Conservation (phyloP, 2,113 vertebrate species). For the Gallinago media region DNA sequence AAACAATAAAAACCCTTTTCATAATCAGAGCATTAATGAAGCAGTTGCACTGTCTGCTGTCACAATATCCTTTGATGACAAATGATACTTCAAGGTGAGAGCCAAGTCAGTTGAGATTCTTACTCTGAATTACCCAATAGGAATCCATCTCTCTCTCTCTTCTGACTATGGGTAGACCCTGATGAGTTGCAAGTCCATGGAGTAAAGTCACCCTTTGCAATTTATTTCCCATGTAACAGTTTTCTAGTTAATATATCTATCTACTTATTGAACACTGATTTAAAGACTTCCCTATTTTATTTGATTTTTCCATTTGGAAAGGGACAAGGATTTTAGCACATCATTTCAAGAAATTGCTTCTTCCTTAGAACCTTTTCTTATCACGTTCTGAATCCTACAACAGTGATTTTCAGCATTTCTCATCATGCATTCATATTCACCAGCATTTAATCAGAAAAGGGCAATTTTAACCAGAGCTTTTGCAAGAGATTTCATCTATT, state of each 20-base stretch:
- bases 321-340: not conserved
- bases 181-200: not conserved
- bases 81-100: conserved; percentile 46
- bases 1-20: not conserved
- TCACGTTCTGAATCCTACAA: not conserved
- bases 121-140: not conserved
- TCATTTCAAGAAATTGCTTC: not conserved
- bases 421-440: not conserved
- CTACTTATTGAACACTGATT: not conserved
- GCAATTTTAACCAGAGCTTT: not conserved
- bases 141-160: not conserved
- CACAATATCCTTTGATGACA: conserved; percentile 49
- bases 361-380: not conserved
- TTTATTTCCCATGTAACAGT: not conserved
- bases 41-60: conserved; percentile 8
- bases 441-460: not conserved
- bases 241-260: not conserved
- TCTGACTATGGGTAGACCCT: not conserved
- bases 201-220: not conserved
- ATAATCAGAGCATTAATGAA: conserved; percentile 40
- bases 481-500: not conserved
- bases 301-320: not conserved
- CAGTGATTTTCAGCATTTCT: not conserved
- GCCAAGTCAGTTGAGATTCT: conserved; percentile 5
- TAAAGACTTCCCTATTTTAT: not conserved